Evolutionary conservation across 2,113 vertebrate species (phyloP), one percentile per base, ranked within the genome.

Genomic region (Mustela lutreola): DNA sequence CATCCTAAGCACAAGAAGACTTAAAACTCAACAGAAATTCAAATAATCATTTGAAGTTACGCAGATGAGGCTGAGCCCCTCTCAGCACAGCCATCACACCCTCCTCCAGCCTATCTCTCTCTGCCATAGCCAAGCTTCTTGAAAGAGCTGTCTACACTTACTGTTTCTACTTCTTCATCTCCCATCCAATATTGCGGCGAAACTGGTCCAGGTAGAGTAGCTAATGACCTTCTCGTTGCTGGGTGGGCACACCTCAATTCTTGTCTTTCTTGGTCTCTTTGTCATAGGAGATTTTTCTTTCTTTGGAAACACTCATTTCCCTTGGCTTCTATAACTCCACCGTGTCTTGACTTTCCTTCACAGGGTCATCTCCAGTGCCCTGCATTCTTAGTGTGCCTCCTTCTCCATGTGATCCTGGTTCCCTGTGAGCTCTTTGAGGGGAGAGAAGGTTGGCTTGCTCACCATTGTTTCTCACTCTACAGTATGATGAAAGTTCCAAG

Each of bases 221-320:
- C 22, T 78, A 63, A 39, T 63, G n/a, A 73, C 53, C 62, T 63
- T 91, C 60, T 48, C 28, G 42, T 75, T 76, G 58, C 36, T 45
- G 36, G 16, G 39, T 45, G 39, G 36, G 36, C 53, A 60, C 4
- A 39, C 71, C 60, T 73, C 19, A 19, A n/a, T 63, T 84, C 67
- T 62, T 80, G 33, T 19, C 58, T 75, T 76, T 19, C 26, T 87
- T 91, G 83, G 67, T 86, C 58, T 97, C 56, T 86, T 90, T 71
- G 53, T 33, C 87, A 22, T 8, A 53, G 36, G 11, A 10, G 8
- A 76, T 39, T 83, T 48, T 42, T 42, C 33, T 92, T 63, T 75
- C 75, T 94, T 71, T 79, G 91, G 75, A 73, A 96, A 88, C 9
- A 56, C 62, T 85, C 1, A 14, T 24, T 88, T 91, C 50, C 36